phyloP scores from a whole-genome alignment of 2,797 vertebrate species.

The Anguilla pacifica region DNA sequence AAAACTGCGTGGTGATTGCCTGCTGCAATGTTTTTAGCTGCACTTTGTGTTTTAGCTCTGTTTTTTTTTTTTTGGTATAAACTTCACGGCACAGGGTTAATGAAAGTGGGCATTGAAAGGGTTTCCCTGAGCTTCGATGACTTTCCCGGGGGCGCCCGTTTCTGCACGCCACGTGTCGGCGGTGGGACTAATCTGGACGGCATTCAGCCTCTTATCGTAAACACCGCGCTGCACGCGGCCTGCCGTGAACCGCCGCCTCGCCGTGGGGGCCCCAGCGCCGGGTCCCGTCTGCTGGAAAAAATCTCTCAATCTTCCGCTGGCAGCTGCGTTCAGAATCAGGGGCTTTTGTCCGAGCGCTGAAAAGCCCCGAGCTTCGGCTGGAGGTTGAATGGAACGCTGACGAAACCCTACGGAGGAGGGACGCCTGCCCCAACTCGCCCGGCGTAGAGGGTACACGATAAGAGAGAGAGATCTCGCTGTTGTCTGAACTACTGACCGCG shows the following conservation, averaged over 20 bases:
- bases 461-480: background rate
- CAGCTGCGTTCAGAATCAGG: background rate
- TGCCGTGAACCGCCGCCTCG: conserved; percentile 19
- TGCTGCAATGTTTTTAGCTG: background rate
- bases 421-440: background rate
- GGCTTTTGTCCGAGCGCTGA: background rate
- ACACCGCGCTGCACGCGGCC: conserved; percentile 30
- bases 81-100: conserved; percentile 38
- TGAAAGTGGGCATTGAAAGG: conserved; percentile 34
- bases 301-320: conserved; percentile 36
- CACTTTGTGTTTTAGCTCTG: background rate
- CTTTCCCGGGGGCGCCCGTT: conserved; percentile 52
- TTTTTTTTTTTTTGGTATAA: conserved; percentile 32
- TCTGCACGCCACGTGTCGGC: conserved; percentile 39
- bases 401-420: background rate
- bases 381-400: background rate
- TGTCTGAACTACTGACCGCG: background rate
- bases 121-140: conserved; percentile 42
- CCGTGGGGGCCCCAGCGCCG: conserved; percentile 29
- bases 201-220: conserved; percentile 42
- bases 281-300: conserved; percentile 39
- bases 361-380: background rate
- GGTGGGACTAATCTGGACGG: conserved; percentile 49
- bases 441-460: background rate
- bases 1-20: background rate